phyloP scores from a whole-genome alignment of 2,888 invertebrate genomes.

The Meghimatium bilineatum region DNA sequence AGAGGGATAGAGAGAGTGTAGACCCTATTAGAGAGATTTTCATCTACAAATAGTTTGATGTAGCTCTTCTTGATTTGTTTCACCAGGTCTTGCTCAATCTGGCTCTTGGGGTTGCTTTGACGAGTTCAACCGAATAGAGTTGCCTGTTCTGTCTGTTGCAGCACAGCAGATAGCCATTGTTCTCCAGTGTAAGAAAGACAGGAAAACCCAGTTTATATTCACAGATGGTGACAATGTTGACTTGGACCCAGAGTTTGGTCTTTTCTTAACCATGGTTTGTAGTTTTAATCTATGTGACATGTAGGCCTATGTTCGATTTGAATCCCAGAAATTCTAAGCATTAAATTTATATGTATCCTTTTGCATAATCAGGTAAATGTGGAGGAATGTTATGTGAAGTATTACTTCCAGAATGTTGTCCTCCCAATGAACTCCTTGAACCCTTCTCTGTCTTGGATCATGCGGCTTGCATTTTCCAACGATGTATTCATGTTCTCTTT shows the following conservation, averaged over 20 bases:
- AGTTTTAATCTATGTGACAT: neutral
- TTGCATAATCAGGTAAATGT: too few species aligned
- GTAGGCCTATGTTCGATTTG: too few species aligned
- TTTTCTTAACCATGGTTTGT: slow-evolving; percentile 95
- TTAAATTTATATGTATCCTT: too few species aligned
- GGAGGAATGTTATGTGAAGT: too few species aligned
- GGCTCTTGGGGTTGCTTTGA: slow-evolving; percentile 99
- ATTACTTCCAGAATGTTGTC: too few species aligned
- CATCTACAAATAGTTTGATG: neutral
- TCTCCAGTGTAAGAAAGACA: slow-evolving; percentile 93
- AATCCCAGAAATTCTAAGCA: too few species aligned
- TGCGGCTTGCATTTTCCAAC: too few species aligned
- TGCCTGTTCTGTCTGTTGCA: slow-evolving; percentile 95
- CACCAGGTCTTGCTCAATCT: slow-evolving; percentile 89
- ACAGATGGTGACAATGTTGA: slow-evolving; percentile 95
- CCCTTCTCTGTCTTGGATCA: too few species aligned
- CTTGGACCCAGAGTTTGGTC: slow-evolving; percentile 96
- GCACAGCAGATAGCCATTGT: slow-evolving; percentile 97
- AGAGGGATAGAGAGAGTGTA: too few species aligned
- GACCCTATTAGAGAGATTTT: too few species aligned
- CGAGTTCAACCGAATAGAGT: slow-evolving; percentile 94
- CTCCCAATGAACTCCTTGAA: too few species aligned
- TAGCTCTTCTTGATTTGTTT: neutral
- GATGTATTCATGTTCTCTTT: too few species aligned
- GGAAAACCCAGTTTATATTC: slow-evolving; percentile 91